Percentiles rank a stretch among this genome's conserved stretches.
phyloP scores from a whole-genome alignment of 2,113 vertebrate species.

The Crotalus tigris region DNA sequence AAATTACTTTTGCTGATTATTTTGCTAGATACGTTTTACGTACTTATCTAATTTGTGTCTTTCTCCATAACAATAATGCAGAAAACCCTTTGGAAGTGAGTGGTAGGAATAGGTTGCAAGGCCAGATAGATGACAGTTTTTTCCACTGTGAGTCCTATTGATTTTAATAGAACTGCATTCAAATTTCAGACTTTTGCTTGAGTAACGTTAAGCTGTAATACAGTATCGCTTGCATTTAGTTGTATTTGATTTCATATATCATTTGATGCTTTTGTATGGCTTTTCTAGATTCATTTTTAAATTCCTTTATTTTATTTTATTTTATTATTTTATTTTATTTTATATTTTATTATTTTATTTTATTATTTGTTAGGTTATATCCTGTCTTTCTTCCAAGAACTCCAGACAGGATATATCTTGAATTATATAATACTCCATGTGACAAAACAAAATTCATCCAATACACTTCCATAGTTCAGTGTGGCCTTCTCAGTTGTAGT shows the following conservation, averaged over 20 bases:
- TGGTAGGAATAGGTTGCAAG: neutral
- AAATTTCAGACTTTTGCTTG: slow-evolving; percentile 19
- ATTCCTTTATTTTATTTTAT: slow-evolving; percentile 47
- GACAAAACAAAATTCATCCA: neutral
- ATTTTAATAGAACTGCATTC: neutral
- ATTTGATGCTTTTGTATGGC: slow-evolving; percentile 55
- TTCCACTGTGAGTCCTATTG: neutral
- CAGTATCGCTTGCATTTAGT: slow-evolving; percentile 26
- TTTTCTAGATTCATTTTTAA: slow-evolving; percentile 53
- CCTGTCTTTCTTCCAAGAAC: neutral
- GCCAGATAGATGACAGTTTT: neutral
- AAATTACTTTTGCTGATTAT: neutral
- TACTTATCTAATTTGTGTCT: neutral
- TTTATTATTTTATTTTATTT: slow-evolving; percentile 28
- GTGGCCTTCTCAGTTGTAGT: neutral
- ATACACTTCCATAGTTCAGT: neutral
- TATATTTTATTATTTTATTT: no score
- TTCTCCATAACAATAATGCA: neutral
- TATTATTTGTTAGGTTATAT: slow-evolving; percentile 25
- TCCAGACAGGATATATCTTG: neutral
- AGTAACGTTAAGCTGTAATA: slow-evolving; percentile 42
- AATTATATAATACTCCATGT: neutral
- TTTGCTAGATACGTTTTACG: neutral
- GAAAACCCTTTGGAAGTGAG: neutral
- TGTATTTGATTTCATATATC: slow-evolving; percentile 35